Evolutionary conservation across 1,140 invertebrate species (phyloP).

Genomic region (Thaumetopoea pityocampa): DNA sequence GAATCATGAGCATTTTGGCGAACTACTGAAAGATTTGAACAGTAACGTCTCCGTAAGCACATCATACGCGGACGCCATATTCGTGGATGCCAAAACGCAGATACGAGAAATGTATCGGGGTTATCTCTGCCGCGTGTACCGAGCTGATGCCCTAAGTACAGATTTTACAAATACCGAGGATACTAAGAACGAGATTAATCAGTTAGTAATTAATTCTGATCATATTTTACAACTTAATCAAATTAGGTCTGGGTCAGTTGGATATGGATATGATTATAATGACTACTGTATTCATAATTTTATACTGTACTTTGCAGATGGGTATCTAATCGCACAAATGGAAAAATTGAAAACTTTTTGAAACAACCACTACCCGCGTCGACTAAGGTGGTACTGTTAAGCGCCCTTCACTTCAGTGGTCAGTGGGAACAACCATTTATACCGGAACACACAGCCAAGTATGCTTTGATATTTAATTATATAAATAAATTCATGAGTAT

Average conservation of each 20-base stretch:
- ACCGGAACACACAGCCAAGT: slow-evolving; percentile 76
- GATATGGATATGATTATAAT: too few relatives aligned
- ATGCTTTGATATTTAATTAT: slow-evolving; percentile 28
- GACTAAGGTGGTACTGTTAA: slow-evolving; percentile 82
- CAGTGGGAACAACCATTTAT: slow-evolving; percentile 85
- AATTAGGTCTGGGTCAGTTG: too few relatives aligned
- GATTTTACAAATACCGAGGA: slow-evolving; percentile 74
- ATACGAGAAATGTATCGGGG: slow-evolving; percentile 74
- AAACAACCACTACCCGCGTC: slow-evolving; percentile 59
- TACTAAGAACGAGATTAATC: slow-evolving; percentile 78
- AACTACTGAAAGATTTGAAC: slow-evolving; percentile 62
- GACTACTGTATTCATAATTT: slow-evolving; percentile 3
- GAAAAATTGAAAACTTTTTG: slow-evolving; percentile 81
- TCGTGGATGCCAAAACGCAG: slow-evolving; percentile 75
- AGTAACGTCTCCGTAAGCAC: slow-evolving; percentile 40
- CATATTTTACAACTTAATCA: too few relatives aligned
- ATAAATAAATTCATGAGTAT: too few relatives aligned
- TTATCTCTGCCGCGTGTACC: slow-evolving; percentile 75
- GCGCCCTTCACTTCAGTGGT: slow-evolving; percentile 87
- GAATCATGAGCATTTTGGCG: slow-evolving; percentile 78
- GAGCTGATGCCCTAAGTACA: slow-evolving; percentile 75
- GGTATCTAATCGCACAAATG: slow-evolving; percentile 81
- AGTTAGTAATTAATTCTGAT: slow-evolving; percentile 42
- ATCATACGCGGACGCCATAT: slow-evolving; percentile 77
- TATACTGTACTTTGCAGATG: slow-evolving; percentile 68